A percentile compares a stretch with the other conserved stretches of the same genome.
Conservation (phyloP, 2,888 invertebrate species). For the Abscondita cerata region DNA sequence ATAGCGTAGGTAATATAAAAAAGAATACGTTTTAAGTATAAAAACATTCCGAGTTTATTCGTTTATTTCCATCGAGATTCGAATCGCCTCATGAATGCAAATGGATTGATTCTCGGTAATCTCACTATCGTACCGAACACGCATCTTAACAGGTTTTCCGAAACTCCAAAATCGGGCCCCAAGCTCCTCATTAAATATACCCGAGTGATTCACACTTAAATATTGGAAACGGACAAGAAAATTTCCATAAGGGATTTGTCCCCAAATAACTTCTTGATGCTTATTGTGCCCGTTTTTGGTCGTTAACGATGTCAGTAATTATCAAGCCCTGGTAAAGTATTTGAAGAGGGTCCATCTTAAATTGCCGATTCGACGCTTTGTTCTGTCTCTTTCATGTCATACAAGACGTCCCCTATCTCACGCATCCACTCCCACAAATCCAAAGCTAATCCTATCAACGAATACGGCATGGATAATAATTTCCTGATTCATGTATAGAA, state of each 20-base stretch:
- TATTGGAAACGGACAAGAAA: constrained; percentile 33
- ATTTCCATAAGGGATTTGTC: constrained; percentile 33
- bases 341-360: constrained; percentile 32
- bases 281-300: constrained; percentile 28
- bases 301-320: constrained; percentile 34
- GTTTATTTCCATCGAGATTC: constrained; percentile 49
- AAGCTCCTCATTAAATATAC: constrained; percentile 35
- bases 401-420: constrained; percentile 33
- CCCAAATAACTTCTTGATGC: constrained; percentile 29
- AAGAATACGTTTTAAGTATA: constrained; percentile 17
- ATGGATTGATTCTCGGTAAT: constrained; percentile 52
- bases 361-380: constrained; percentile 29
- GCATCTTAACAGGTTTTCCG: constrained; percentile 38
- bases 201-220: constrained; percentile 27
- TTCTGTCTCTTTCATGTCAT: constrained; percentile 27
- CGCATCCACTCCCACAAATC: constrained; percentile 36
- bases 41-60: constrained; percentile 21
- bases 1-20: not conserved
- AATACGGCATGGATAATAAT: constrained; percentile 37
- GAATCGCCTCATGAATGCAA: constrained; percentile 58
- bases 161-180: constrained; percentile 28
- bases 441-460: constrained; percentile 32
- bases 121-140: constrained; percentile 52
- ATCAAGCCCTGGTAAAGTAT: constrained; percentile 21
- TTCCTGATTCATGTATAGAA: constrained; percentile 35